A percentile compares a stretch with the other conserved stretches of the same genome.
phyloP scores from a whole-genome alignment of 2,888 invertebrate species.

The Drosophila longiperda region DNA sequence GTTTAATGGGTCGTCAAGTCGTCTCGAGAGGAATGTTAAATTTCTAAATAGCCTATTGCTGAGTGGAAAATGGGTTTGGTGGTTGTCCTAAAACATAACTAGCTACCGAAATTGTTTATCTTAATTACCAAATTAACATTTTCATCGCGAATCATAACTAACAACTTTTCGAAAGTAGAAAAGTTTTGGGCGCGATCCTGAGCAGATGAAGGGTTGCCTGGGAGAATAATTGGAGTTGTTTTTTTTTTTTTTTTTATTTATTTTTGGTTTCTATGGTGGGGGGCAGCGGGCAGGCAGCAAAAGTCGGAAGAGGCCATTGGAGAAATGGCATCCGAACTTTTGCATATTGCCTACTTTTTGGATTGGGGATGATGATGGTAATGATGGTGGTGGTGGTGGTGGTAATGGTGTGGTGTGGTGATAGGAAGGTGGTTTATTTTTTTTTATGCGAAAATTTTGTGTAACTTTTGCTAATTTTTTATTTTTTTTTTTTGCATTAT shows the following conservation, averaged over 20 bases:
- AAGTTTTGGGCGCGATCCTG: slow-evolving; percentile 28
- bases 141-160: slow-evolving; percentile 64
- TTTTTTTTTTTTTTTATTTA: slow-evolving; percentile 28
- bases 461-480: slow-evolving; percentile 44
- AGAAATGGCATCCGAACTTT: slow-evolving; percentile 57
- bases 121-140: slow-evolving; percentile 82
- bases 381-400: slow-evolving; percentile 3
- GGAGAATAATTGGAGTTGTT: slow-evolving; percentile 7
- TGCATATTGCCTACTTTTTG: slow-evolving; percentile 58
- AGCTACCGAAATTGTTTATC: slow-evolving; percentile 77
- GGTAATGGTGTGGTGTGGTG: slow-evolving; percentile 16
- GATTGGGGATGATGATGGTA: slow-evolving; percentile 15
- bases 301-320: slow-evolving; percentile 63
- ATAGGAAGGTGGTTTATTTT: slow-evolving; percentile 25
- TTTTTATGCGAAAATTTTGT: slow-evolving; percentile 64
- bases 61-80: background rate
- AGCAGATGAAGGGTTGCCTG: background rate
- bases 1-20: slow-evolving; percentile 61
- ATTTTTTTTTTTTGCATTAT: slow-evolving; percentile 34
- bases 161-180: slow-evolving; percentile 62
- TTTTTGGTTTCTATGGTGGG: slow-evolving; percentile 26
- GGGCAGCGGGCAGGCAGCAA: slow-evolving; percentile 30
- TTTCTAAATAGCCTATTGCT: slow-evolving; percentile 21
- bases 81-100: slow-evolving; percentile 64
- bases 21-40: background rate